phyloP scores from a whole-genome alignment of 2,888 invertebrate species.

The Caradrina kadenii region DNA sequence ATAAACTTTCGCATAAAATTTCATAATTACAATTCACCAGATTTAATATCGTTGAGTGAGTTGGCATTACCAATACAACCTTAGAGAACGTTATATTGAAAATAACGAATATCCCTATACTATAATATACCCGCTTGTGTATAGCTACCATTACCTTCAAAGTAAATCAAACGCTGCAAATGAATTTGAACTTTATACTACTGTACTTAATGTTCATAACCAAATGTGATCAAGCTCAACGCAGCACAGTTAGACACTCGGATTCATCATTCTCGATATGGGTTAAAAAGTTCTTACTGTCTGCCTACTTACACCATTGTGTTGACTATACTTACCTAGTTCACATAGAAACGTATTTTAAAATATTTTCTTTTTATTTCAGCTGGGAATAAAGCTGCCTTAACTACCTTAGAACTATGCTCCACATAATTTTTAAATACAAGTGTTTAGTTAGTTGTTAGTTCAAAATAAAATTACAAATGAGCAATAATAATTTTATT shows the following conservation, averaged over 20 bases:
- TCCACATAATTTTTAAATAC: conserved; percentile 58
- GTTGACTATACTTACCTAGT: background rate
- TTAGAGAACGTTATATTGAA: too few species aligned
- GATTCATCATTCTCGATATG: background rate
- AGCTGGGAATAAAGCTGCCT: conserved; percentile 73
- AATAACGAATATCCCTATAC: too few species aligned
- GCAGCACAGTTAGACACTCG: too few species aligned
- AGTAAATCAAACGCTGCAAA: background rate
- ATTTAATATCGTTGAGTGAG: background rate
- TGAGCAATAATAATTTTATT: conserved; percentile 73
- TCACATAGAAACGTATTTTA: background rate
- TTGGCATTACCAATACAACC: too few species aligned
- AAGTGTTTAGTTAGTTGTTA: background rate
- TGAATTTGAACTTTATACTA: background rate
- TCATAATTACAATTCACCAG: background rate
- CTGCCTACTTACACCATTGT: background rate
- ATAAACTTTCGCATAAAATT: background rate
- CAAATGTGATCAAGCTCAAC: background rate
- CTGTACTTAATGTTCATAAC: background rate
- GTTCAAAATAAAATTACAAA: conserved; percentile 60
- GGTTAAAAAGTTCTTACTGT: background rate
- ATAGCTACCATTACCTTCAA: background rate
- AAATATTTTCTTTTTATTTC: conserved; percentile 60
- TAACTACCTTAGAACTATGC: conserved; percentile 42
- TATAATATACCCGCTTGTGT: too few species aligned